Evolutionary conservation across 2,797 vertebrate genomes (phyloP), one percentile per base, ranked within the genome.

Genomic region (Melopsittacus undulatus): DNA sequence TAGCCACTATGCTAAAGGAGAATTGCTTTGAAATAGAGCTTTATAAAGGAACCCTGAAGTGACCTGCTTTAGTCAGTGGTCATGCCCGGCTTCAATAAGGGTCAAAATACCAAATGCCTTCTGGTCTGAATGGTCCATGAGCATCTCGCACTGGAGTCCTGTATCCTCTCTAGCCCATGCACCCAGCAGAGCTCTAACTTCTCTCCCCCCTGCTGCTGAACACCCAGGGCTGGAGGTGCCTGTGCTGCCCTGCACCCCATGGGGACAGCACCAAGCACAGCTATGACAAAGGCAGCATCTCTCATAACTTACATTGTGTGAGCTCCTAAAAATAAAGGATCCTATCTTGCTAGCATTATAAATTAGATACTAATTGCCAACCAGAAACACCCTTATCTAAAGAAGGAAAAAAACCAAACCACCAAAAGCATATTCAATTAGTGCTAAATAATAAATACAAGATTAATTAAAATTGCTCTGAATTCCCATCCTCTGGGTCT

Each of bases 381-480:
- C 5, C 5, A n/a, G 49, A 80, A 77, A 34, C 30, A 74, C 6
- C 4, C 34, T 80, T 77, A 84, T 38, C 48, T 59, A 48, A 89
- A 59, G 23, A 78, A 67, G 54, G 46, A 62, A 7, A 4, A 5
- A 14, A 51, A 45, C n/a, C n/a, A 52, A 40, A 5, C 1, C 3
- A 9, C 16, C 5, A 7, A 52, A 84, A 79, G 34, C 75, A 68
- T 62, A 80, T 56, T 66, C 57, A 81, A 51, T 80, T 90, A 76
- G 27, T 56, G 63, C 63, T 70, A 92, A 92, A 91, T 78, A 78
- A 43, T 66, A 79, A 92, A 87, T 51, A 83, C 27, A 75, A 76
- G n/a, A 82, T 67, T 91, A 89, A 88, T 86, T 92, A 81, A 89
- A 86, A 70, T 66, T 7, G 8, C 40, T 90, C 30, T 52, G 48